Base-by-base conservation (phyloP, 2,888 invertebrate genomes). In the Drosophila borealis region DNA sequence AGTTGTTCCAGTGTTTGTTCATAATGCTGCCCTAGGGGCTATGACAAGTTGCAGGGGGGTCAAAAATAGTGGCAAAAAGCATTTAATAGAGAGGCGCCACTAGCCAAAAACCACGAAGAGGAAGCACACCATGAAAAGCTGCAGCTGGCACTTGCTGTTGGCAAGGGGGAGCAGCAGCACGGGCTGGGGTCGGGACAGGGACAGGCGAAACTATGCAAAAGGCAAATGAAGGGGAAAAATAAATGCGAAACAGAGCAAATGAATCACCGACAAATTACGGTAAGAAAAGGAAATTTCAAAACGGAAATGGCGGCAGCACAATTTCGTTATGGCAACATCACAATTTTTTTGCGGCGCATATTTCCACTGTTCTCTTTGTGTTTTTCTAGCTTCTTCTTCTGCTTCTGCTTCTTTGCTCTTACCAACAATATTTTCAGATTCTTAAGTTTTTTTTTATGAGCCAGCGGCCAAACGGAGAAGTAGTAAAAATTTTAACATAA, bases 191-290 rank as follows among this genome's bases (percentile, higher is more conserved):
- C 11, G 17, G 51, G 25, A 25, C 25, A 8, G 8, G 29, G 29
- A 8, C 29, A 10, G 53, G 14, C 41, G 29, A 11, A 50, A 59
- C 75, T 37, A 54, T 37, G 64, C 63, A 34, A 64, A 51, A 56
- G 56, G 64, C 60, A 67, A 70, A 66, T 66, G 75, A 55, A 50
- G 51, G 51, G 53, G 13, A 33, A 37, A 65, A 41, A 53, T 36
- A 66, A 57, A 68, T 54, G 61, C 60, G 50, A 59, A 66, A 63
- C 62, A 66, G 72, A 70, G 77, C 37, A 82, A 78, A 86, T 86
- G 86, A 82, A 82, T 82, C 83, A 80, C 86, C 86, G 86, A 80
- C 82, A 83, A 86, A 83, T 83, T 83, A 80, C 86, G 78, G 73
- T 74, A 76, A 78, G 78, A 80, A 83, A 75, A 70, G 68, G 68